Conservation (phyloP, 1,140 invertebrate genomes). For the Ips nitidus region DNA sequence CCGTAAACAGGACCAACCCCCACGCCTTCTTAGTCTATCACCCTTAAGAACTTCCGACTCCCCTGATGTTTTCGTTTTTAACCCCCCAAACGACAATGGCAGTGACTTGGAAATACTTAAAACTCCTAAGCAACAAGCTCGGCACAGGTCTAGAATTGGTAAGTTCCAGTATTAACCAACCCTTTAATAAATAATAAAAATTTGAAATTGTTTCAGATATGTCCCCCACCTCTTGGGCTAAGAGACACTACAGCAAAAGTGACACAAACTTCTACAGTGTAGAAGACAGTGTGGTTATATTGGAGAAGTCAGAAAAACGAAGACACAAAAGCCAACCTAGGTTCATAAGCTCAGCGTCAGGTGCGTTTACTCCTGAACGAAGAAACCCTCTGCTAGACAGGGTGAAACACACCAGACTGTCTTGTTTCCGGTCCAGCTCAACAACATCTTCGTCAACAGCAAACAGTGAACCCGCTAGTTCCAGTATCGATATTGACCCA, state of each 20-base stretch:
- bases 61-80: constrained; percentile 16
- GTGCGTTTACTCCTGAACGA: constrained; percentile 57
- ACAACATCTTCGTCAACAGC: constrained; percentile 32
- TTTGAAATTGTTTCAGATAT: constrained; percentile 56
- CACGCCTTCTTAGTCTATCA: constrained; percentile 68
- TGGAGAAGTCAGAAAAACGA: constrained; percentile 57
- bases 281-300: constrained; percentile 59
- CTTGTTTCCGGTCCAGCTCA: constrained; percentile 61
- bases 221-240: constrained; percentile 65
- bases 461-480: constrained; percentile 18
- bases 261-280: constrained; percentile 70
- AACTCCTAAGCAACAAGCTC: constrained; percentile 45
- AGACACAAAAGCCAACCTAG: constrained; percentile 55
- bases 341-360: constrained; percentile 32
- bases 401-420: constrained; percentile 70
- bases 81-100: constrained; percentile 8
- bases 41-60: constrained; percentile 55
- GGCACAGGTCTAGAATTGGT: constrained; percentile 56
- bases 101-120: constrained; percentile 35
- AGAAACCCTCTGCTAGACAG: constrained; percentile 68
- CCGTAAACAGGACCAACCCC: constrained; percentile 65
- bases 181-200: too few relatives aligned
- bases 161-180: constrained; percentile 26
- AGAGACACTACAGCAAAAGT: constrained; percentile 66
- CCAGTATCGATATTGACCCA: constrained; percentile 13